Percentiles rank a stretch among this genome's conserved stretches.
These are phyloP conservation scores for Cynocephalus volans DNA, from an alignment of 2,113 vertebrate genomes.

Conservation along the genomic window DNA sequence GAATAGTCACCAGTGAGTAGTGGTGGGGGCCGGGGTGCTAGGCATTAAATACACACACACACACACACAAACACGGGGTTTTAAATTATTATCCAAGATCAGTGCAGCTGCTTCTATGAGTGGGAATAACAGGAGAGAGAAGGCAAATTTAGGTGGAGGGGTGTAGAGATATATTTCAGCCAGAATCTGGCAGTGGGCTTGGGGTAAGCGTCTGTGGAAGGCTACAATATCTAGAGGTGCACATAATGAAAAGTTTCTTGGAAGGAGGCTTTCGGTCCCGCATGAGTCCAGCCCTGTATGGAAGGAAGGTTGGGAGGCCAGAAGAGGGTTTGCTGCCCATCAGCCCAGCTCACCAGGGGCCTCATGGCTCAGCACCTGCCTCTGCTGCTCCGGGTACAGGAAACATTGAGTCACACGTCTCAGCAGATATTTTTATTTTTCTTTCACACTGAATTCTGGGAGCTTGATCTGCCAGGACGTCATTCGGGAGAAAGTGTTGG, in stretches of 20 bases:
- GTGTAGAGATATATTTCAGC: fast-evolving
- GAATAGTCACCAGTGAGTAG: no score
- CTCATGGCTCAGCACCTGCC: fast-evolving
- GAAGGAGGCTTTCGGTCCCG: not conserved
- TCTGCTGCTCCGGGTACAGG: not conserved
- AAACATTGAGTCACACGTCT: not conserved
- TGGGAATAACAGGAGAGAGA: not conserved
- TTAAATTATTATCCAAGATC: not conserved
- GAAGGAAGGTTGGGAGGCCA: not conserved
- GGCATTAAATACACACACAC: not conserved
- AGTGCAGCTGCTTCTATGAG: not conserved
- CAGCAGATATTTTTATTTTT: slow-evolving; percentile 55
- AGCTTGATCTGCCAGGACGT: slow-evolving; percentile 48
- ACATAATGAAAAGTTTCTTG: not conserved
- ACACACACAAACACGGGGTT: no score
- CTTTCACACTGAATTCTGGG: not conserved
- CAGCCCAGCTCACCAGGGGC: not conserved
- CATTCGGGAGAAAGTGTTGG: not conserved
- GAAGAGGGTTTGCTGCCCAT: no score
- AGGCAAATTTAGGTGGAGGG: not conserved
- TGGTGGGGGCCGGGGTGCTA: no score
- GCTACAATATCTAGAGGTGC: fast-evolving
- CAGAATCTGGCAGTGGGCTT: fast-evolving
- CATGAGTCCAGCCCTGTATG: fast-evolving
- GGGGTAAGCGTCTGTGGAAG: no score